Base-by-base conservation (phyloP, 30 jellyfish, hydroid and myxozoan species). In the Aurelia sp. region DNA sequence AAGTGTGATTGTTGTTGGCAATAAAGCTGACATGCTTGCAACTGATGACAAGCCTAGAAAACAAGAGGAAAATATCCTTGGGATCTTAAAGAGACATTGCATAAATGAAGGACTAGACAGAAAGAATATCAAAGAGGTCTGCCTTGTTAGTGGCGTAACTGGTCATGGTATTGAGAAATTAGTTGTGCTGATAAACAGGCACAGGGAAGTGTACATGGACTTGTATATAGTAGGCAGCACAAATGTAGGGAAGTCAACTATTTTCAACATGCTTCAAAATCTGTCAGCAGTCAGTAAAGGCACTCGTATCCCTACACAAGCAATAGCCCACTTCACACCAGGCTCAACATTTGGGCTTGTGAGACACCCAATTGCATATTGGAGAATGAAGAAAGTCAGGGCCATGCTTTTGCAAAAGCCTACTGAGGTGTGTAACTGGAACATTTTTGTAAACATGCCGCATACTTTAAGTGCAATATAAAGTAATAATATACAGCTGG, bases 221-320 rank as follows among this genome's bases (percentile, higher is more conserved):
- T 48, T 92, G 22, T 92, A 92, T 76, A 50, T 92, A 40, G 93
- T 92, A 44, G 98, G 98, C 31, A 69, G 96, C 57, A 58, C 96
- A 16, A 92, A 92, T 78, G 82, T 86, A 20, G 98, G 98, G 18
- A 92, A 92, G 63, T 87, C 98, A 22, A 78, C 96, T 16, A 64
- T 92, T 11, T 92, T 69, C 71, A 92, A 92, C 82, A 68, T 82
- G 84, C 78, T 92, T 48, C 93, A 78, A 55, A 92, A 92, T 61
- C 78, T 92, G 41, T 47, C 85, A 11, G 72, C 86, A 48, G 86
- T 87, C 59, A 86, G 87, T 66, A 92, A 76, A 70, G 84, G 83
- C 82, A 81, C 74, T 1, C 51, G 50, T 37, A 74, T 92, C 11
- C 98, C 98, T 18, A 57, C 96, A 30, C 98, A 92, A 58, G 98